Evolutionary conservation across 2,797 vertebrate species (phyloP), one percentile per base, ranked within the genome.

Genomic region (Corythornis leucogaster): DNA sequence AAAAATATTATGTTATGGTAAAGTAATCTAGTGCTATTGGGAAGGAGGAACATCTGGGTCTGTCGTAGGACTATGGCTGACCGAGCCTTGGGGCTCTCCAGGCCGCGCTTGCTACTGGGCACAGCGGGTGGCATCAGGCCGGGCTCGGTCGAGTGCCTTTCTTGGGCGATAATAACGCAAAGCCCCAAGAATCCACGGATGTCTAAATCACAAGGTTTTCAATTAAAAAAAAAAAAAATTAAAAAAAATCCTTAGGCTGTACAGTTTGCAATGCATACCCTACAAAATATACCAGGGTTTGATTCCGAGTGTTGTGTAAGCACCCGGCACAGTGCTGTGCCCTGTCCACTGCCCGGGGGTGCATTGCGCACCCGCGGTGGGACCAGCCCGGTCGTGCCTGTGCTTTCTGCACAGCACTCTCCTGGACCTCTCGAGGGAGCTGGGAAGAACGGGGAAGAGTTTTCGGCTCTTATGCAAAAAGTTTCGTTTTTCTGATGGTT

Each of bases 151-250:
- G 16, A 43, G 6, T 3, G 3, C 66, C 16, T 63, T 82, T 35
- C 6, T n/a, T 8, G 1, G 7, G 33, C 43, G 17, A 5, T 12
- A 54, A 1, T 53, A 31, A 20, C 2, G 4, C 40, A 46, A 25
- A 77, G 6, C 12, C n/a, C n/a, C 2, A 1, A 17, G 43, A 43
- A 28, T 11, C 33, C 45, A 4, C 0, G 35, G 42, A 5, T 3
- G 2, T 59, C 57, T 30, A 14, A 30, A 53, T 35, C 21, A 33
- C 63, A 3, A 45, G 12, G 13, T 12, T 6, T 55, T 43, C 31
- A 28, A 6, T 24, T 15, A 28, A 76, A 63, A 46, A 12, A n/a
- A 21, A n/a, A 24, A 19, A 25, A 76, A 55, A 76, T 59, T 25
- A 8, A 38, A 24, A 4, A 1, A 38, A 40, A 31, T 4, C 11